Evolutionary conservation across 2,888 invertebrate genomes (phyloP), one percentile per base, ranked within the genome.

Genomic region (Melinaea menophilus): DNA sequence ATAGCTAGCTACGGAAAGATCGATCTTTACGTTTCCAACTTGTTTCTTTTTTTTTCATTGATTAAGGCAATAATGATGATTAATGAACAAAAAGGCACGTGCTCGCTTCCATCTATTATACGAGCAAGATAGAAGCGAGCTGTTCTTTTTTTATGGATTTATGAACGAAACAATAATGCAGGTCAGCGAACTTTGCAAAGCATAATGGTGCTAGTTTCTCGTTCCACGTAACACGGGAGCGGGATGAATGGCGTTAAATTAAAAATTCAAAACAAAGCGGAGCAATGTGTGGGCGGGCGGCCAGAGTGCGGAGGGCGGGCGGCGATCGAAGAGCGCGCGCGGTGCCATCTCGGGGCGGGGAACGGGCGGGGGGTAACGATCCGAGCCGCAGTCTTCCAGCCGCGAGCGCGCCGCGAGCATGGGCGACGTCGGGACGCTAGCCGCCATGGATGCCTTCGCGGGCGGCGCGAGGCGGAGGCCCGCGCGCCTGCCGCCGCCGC

Each of bases 351-450:
- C 65, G 63, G 78, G 81, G 74, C 78, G 82, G 83, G 84, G 83
- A 82, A 82, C 75, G 76, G 75, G 77, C 79, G 84, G 62, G 71
- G 72, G 75, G 75, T 75, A 76, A 75, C 75, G 77, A 75, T 75
- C 74, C 71, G 69, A 71, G 66, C 85, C 86, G 86, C 88, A 88
- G 88, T 89, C 84, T 87, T 87, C 86, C 87, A 87, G 84, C 85
- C 81, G 86, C 85, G 80, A 92, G 92, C 85, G 85, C 81, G 84
- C 79, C 79, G 88, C 80, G 84, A 89, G 85, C 86, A 90, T 90
- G 90, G 84, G 89, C 87, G 89, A 89, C 87, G 90, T 90, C 79
- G 90, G 88, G 83, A 90, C 90, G 87, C 90, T 90, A 84, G 90
- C 88, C 81, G 90, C 88, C 74, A 90, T 88, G 89, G 90, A 88